These are phyloP conservation scores for Temnothorax longispinosus DNA, from an alignment of 1,140 invertebrate species.

Conservation along the genomic window DNA sequence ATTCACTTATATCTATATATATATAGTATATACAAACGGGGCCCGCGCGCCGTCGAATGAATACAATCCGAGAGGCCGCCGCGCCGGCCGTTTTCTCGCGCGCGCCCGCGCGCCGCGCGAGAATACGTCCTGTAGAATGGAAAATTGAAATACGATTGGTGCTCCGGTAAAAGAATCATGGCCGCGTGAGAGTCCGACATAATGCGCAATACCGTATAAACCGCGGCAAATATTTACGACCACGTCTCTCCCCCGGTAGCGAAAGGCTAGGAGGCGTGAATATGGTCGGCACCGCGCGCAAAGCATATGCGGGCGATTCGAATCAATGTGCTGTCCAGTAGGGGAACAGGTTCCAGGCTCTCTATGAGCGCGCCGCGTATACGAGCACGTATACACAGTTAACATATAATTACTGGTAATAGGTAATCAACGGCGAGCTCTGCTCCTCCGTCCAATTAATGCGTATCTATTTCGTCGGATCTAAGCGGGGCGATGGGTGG, in stretches of 20 bases:
- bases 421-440: slow-evolving; percentile 65
- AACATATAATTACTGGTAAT: slow-evolving; percentile 74
- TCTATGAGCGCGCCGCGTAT: slow-evolving; percentile 31
- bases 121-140: not conserved
- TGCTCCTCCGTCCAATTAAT: slow-evolving; percentile 63
- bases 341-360: slow-evolving; percentile 67
- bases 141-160: slow-evolving; percentile 58
- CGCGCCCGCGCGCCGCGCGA: not conserved
- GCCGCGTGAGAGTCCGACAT: slow-evolving; percentile 27
- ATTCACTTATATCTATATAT: slow-evolving; percentile 26
- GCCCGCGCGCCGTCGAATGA: not conserved
- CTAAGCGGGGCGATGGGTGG: slow-evolving; percentile 58
- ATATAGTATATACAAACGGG: not conserved
- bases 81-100: slow-evolving; percentile 28
- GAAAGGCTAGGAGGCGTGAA: slow-evolving; percentile 71
- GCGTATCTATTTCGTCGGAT: slow-evolving; percentile 67
- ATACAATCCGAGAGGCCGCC: not conserved
- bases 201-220: slow-evolving; percentile 44
- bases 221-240: slow-evolving; percentile 64
- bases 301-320: slow-evolving; percentile 59
- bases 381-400: slow-evolving; percentile 53
- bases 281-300: slow-evolving; percentile 35
- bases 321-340: slow-evolving; percentile 65
- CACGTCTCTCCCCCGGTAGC: slow-evolving; percentile 47
- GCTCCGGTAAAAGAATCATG: slow-evolving; percentile 21